Percentiles rank a stretch among this genome's conserved stretches.
phyloP scores from a whole-genome alignment of 2,888 invertebrate genomes.

The Caenorhabditis sulstoni region DNA sequence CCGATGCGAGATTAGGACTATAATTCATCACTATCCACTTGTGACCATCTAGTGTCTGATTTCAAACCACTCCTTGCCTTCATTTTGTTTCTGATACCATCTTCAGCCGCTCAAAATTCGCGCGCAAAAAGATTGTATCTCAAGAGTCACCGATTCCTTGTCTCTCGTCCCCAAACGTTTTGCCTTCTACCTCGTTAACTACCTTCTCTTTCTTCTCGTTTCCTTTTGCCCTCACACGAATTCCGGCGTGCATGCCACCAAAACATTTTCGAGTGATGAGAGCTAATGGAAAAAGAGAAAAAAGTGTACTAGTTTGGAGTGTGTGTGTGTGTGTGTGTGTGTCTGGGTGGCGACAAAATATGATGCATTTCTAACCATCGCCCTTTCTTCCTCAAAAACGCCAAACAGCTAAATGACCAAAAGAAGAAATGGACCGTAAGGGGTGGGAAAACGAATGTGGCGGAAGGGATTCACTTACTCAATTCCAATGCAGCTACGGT shows the following conservation, averaged over 20 bases:
- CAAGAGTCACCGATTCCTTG: conserved; percentile 23
- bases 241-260: conserved; percentile 50
- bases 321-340: conserved; percentile 28
- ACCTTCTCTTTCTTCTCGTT: conserved; percentile 29
- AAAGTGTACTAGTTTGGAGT: conserved; percentile 54
- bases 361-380: conserved; percentile 57
- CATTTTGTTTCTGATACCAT: conserved; percentile 48
- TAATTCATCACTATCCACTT: conserved; percentile 59
- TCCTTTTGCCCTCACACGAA: conserved; percentile 44
- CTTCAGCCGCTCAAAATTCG: conserved; percentile 45
- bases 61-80: conserved; percentile 50
- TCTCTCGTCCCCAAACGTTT: conserved; percentile 23
- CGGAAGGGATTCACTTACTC: conserved; percentile 43
- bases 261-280: conserved; percentile 55
- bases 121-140: conserved; percentile 57
- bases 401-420: conserved; percentile 32
- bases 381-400: conserved; percentile 12
- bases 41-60: conserved; percentile 52
- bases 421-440: conserved; percentile 42
- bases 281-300: conserved; percentile 52
- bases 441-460: conserved; percentile 17
- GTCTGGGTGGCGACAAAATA: conserved; percentile 42
- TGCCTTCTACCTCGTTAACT: conserved; percentile 24
- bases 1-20: conserved; percentile 38
- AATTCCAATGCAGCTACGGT: conserved; percentile 50